These are phyloP conservation scores for Myxocyprinus asiaticus DNA, from an alignment of 2,113 vertebrate genomes.

Conservation along the genomic window DNA sequence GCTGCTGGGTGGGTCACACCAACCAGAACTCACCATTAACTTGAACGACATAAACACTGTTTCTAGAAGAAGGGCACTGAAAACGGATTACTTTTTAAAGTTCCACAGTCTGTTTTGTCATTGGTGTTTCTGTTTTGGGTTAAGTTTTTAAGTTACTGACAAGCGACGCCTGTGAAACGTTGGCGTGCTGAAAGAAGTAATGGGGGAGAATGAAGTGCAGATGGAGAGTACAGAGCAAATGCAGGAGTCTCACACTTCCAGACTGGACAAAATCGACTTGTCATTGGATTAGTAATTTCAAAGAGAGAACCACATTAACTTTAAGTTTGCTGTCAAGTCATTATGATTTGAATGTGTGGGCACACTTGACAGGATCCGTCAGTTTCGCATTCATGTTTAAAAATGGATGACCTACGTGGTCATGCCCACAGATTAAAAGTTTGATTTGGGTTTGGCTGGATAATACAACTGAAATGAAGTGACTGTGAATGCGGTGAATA, in stretches of 20 bases:
- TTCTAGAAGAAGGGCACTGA: not conserved
- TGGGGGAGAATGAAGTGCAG: slow-evolving; percentile 49
- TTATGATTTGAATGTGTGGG: not conserved
- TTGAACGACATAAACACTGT: slow-evolving; percentile 17
- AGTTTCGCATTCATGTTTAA: not conserved
- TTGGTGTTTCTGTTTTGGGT: not conserved
- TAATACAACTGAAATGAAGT: not conserved
- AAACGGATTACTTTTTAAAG: not conserved
- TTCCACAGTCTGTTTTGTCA: not conserved
- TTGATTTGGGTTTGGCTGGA: not conserved
- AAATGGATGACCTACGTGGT: slow-evolving; percentile 3
- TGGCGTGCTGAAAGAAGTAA: slow-evolving; percentile 31
- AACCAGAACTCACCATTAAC: not conserved
- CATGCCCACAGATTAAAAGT: not conserved
- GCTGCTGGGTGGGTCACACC: slow-evolving; percentile 42
- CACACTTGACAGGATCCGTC: not conserved
- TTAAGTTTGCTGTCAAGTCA: too few species aligned
- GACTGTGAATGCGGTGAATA: not conserved
- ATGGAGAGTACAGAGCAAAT: slow-evolving; percentile 43
- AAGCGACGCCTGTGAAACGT: slow-evolving; percentile 19
- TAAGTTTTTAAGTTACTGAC: not conserved
- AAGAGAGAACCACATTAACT: too few species aligned
- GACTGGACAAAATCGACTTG: slow-evolving; percentile 64
- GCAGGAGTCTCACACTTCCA: slow-evolving; percentile 40
- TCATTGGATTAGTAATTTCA: slow-evolving; percentile 57